Base-by-base conservation (phyloP, 2,888 invertebrate genomes). In the Chironomus riparius region DNA sequence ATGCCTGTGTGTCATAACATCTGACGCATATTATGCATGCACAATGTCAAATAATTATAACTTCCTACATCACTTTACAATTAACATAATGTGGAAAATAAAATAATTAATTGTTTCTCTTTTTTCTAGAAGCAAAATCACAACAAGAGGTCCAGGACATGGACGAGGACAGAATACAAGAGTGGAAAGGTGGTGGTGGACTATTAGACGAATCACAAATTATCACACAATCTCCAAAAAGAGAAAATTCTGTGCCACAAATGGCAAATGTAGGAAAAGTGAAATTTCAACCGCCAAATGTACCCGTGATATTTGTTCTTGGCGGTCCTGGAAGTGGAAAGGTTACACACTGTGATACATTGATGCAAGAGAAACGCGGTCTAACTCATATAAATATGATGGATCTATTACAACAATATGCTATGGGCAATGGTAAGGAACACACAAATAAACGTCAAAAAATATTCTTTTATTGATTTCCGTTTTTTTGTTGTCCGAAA, bases 281-380 rank as follows among this genome's bases (percentile, higher is more conserved):
- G 84, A 92, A 92, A 83, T 94, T 94, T 84, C 93, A 94, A 85
- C 88, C 91, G 78, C 94, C 94, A 70, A 91, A 89, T 83, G 93
- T 93, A 81, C 94, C 94, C 77, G 93, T 95, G 82, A 92, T 95
- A 86, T 94, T 94, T 84, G 89, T 95, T 79, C 88, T 94, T 83
- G 94, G 92, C 81, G 97, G 97, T 78, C 97, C 97, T 78, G 97
- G 97, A 80, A 95, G 95, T 85, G 97, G 97, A 68, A 97, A 97
- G 91, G 97, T 97, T 87, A 97, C 97, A 81, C 97, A 97, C 84
- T 97, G 97, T 86, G 95, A 95, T 84, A 93, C 91, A 81, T 86
- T 94, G 81, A 92, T 92, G 89, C 92, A 93, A 85, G 94, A 95
- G 85, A 89, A 92, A 79, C 89, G 90, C 77, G 93, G 93, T 65